Conservation (phyloP, 2,113 vertebrate genomes). For the Phylloscopus trochiloides region DNA sequence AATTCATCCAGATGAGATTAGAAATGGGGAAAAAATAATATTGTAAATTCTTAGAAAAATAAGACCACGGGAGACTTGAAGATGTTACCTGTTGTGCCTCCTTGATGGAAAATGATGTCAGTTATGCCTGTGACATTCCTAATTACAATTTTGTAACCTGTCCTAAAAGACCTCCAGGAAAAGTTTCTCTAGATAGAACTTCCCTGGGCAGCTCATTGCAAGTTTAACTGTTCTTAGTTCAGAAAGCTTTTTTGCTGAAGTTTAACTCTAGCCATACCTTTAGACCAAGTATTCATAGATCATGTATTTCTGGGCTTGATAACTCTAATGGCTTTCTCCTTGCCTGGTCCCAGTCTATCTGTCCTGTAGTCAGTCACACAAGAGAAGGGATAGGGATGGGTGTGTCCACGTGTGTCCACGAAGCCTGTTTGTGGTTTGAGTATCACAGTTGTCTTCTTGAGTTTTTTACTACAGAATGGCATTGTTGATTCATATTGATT, state of each 20-base stretch:
- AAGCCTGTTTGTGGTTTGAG: not conserved
- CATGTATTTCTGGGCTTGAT: not conserved
- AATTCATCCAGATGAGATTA: slow-evolving; percentile 58
- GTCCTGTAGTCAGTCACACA: not conserved
- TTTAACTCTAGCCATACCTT: not conserved
- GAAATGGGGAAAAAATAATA: not conserved
- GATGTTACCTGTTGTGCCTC: not conserved
- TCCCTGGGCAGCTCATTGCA: not conserved
- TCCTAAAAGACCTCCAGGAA: not conserved
- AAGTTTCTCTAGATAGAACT: not conserved
- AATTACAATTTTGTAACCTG: not conserved
- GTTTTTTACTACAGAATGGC: not conserved
- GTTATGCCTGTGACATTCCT: not conserved
- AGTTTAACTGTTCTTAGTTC: not conserved
- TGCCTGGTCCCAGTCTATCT: not conserved
- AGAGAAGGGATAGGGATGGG: not conserved
- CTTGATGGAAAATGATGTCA: not conserved
- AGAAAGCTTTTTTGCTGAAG: not conserved
- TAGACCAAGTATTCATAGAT: not conserved
- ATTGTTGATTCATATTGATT: not conserved
- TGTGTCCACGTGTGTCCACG: not conserved
- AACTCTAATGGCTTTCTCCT: not conserved
- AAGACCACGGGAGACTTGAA: not conserved
- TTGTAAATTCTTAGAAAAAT: not conserved
- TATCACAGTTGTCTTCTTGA: not conserved